phyloP scores from a whole-genome alignment of 2,888 invertebrate genomes.

The Sarcophaga rosellei region DNA sequence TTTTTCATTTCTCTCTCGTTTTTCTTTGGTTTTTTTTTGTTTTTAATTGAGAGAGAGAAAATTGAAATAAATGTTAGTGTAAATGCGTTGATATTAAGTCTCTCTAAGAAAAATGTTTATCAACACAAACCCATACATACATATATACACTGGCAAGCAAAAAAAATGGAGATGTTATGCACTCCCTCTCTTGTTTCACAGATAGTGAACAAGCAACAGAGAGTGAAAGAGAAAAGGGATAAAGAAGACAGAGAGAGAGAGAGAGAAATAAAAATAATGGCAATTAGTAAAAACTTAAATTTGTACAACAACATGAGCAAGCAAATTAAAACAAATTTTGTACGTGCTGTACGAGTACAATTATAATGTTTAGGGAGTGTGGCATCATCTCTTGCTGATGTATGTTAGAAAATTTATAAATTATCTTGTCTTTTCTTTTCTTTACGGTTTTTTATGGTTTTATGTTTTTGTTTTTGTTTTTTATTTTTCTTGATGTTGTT shows the following conservation, averaged over 20 bases:
- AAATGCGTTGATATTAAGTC: slow-evolving; percentile 77
- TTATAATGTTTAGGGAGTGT: slow-evolving; percentile 49
- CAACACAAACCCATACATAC: slow-evolving; percentile 71
- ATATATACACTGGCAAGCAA: slow-evolving; percentile 59
- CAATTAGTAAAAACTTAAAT: slow-evolving; percentile 61
- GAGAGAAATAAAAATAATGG: slow-evolving; percentile 70
- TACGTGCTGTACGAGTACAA: slow-evolving; percentile 24
- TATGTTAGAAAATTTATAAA: slow-evolving; percentile 54
- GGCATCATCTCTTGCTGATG: slow-evolving; percentile 33
- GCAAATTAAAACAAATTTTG: neutral
- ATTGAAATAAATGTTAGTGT: slow-evolving; percentile 79
- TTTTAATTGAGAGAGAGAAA: slow-evolving; percentile 64
- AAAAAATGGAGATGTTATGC: neutral
- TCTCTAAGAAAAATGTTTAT: slow-evolving; percentile 21
- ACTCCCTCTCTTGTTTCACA: neutral
- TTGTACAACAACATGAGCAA: slow-evolving; percentile 21
- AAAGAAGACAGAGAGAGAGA: slow-evolving; percentile 73
- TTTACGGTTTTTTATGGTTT: neutral
- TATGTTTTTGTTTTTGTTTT: neutral
- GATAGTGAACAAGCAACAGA: too few species aligned
- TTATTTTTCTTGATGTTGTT: slow-evolving; percentile 1
- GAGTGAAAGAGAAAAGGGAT: neutral
- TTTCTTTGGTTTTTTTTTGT: slow-evolving; percentile 23
- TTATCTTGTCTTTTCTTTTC: neutral
- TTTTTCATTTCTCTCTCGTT: neutral